Evolutionary conservation across 2,797 vertebrate species (phyloP), one percentile per base, ranked within the genome.

Genomic region (Gallinago stenura): DNA sequence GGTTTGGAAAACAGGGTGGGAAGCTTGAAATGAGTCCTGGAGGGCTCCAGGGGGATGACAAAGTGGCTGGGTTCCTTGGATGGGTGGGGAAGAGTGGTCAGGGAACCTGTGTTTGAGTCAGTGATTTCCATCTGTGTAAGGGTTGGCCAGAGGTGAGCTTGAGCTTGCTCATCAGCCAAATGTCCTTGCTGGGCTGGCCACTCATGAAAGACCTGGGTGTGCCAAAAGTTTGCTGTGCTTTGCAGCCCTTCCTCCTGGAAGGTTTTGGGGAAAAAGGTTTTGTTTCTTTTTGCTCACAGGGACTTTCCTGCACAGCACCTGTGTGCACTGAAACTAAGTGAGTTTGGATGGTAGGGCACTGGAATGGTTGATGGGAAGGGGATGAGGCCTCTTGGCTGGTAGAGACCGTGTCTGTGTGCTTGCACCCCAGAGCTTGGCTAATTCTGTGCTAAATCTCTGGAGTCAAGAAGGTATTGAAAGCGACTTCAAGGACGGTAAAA

Each of bases 81-180:
- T 58, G 93, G 84, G 91, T 86, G 66, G 72, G 77, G 94, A 92
- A 54, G 76, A 95, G 75, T 73, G 71, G 95, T 89, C 82, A 89
- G 75, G 76, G 96, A 96, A 97, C 96, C 93, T 93, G 96, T 41
- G 87, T 18, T 76, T 72, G 90, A 92, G 76, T 97, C 93, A 91
- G 94, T 93, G 93, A 72, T 87, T 97, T 89, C 90, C 95, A 97
- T 97, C 94, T 97, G 96, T 82, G 56, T 46, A 54, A 93, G 88
- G 96, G 97, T 96, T 98, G 97, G 93, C 97, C 96, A 97, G 97
- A 97, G 97, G 97, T 95, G 95, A 97, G 65, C 9, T 30, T 26
- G 60, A 86, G 68, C 80, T 93, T 89, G 53, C 39, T 71, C 51
- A 19, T 85, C 65, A 53, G 93, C 91, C 95, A 56, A 33, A 68